Conservation (phyloP, 2,797 vertebrate species). For the Sciaenops ocellatus region DNA sequence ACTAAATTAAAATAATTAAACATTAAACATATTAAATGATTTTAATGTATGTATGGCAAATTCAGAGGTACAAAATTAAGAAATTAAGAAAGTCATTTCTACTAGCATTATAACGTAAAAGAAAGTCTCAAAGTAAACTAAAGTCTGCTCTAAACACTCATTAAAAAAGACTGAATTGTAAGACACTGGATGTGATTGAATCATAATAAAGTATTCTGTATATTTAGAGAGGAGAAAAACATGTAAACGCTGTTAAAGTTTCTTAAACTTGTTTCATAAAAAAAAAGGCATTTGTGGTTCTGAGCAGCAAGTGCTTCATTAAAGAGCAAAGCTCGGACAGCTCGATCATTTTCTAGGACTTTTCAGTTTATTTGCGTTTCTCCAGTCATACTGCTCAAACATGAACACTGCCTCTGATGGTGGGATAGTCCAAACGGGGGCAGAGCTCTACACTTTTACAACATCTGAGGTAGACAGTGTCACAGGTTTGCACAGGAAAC, state of each 20-base stretch:
- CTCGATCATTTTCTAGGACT: slow-evolving; percentile 8
- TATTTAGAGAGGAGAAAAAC: slow-evolving; percentile 8
- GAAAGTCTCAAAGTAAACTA: slow-evolving; percentile 4
- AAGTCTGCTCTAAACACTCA: slow-evolving; percentile 5
- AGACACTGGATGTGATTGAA: slow-evolving; percentile 20
- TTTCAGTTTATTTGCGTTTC: slow-evolving; percentile 7
- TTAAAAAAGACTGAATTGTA: not conserved
- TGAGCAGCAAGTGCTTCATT: slow-evolving; percentile 26
- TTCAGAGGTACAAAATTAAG: slow-evolving; percentile 26
- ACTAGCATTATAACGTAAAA: not conserved
- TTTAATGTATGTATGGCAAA: slow-evolving; percentile 14
- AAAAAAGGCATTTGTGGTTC: slow-evolving; percentile 45
- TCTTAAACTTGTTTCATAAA: slow-evolving; percentile 22
- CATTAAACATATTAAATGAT: slow-evolving; percentile 21
- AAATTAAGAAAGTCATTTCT: not conserved
- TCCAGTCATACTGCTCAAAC: slow-evolving; percentile 14
- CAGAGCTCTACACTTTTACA: slow-evolving; percentile 43
- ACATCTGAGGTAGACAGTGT: slow-evolving; percentile 72
- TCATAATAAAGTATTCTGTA: slow-evolving; percentile 15
- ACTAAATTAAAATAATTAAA: not conserved
- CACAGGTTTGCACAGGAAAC: slow-evolving; percentile 45
- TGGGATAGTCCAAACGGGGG: slow-evolving; percentile 1
- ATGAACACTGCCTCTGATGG: slow-evolving; percentile 17
- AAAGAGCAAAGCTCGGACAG: slow-evolving; percentile 26
- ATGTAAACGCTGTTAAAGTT: slow-evolving; percentile 40